Base-by-base conservation (phyloP, 2,797 vertebrate species). In the Sebastes minor region DNA sequence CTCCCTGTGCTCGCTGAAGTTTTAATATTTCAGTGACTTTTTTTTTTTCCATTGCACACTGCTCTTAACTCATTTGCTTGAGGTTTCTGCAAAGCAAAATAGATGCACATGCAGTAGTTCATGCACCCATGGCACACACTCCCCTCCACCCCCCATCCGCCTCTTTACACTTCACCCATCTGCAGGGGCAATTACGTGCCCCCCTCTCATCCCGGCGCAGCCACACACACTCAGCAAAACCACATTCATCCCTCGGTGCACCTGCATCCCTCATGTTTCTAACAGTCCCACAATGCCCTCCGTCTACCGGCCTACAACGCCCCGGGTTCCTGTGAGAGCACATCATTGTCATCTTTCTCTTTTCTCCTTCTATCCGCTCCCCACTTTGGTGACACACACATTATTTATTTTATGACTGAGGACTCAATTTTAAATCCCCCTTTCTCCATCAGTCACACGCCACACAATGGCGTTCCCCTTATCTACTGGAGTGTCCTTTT, bases 401-500 rank as follows among this genome's bases (percentile, higher is more conserved):
- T 95, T 93, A 93, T 94, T 94, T 93, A 94, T 93, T 95, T 94
- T 94, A 94, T 88, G 91, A 88, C 89, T 85, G 92, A 93, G 88
- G 86, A 94, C 93, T 94, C 92, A 93, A 95, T 95, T 93, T 90
- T n/a, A 90, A 94, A 92, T 90, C 42, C 89, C 89, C 81, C 88
- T 88, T 89, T 92, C 92, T 91, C 93, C 92, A 94, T 95, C 94
- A 92, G 90, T 94, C 94, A 94, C 90, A 89, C 74, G 80, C 89
- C 92, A 88, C 93, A 90, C 93, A 93, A 91, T 91, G 90, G 90
- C 92, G 85, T 91, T 65, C 91, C 89, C 89, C 93, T 94, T 94
- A 94, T 95, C 93, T 92, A 70, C 87, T 78, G 80, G 91, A 93
- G 91, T 93, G 93, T 93, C 90, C 94, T 92, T 94, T 94, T 95